Evolutionary conservation across 2,113 vertebrate species (phyloP), one percentile per base, ranked within the genome.

Genomic region (Nymphicus hollandicus): DNA sequence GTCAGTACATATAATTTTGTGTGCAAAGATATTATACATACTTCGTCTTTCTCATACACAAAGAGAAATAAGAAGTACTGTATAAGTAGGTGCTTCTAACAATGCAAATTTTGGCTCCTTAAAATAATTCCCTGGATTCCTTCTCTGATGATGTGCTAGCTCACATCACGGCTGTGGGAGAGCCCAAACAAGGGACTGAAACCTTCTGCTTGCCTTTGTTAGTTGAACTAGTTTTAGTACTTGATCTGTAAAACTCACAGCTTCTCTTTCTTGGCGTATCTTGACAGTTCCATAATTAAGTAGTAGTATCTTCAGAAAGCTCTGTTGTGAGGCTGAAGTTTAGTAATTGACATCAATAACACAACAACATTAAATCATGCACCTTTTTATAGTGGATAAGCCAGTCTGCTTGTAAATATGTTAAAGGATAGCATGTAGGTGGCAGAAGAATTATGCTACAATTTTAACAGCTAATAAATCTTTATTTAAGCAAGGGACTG

Each of bases 401-500:
- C 72, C 91, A 95, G 96, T 90, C 96, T 98, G 97, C 97, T 97
- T 98, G 97, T 98, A 98, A 98, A 98, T 98, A 98, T 69, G 68
- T 96, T 98, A 93, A 97, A 97, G 90, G 89, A 97, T 96, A 97
- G 94, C 28, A 17, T 96, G 95, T 97, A 98, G 97, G 98, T 98
- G 97, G 97, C 93, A 97, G 97, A 98, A 97, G 97, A 98, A 97
- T 98, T 98, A 98, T 97, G 97, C 97, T 97, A 97, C 92, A 91
- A 97, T 98, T 97, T 98, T 98, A 98, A 97, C 97, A 98, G 98
- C 97, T 98, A 98, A 98, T 98, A 98, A 98, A 98, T 98, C 98
- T 98, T 98, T 98, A 98, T 98, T 98, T 98, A 98, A 97, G 96
- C 97, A 97, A 91, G 97, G 97, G 97, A 97, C 96, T 17, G 95